Conservation (phyloP, 2,797 vertebrate genomes). For the Sandelia bainsii region DNA sequence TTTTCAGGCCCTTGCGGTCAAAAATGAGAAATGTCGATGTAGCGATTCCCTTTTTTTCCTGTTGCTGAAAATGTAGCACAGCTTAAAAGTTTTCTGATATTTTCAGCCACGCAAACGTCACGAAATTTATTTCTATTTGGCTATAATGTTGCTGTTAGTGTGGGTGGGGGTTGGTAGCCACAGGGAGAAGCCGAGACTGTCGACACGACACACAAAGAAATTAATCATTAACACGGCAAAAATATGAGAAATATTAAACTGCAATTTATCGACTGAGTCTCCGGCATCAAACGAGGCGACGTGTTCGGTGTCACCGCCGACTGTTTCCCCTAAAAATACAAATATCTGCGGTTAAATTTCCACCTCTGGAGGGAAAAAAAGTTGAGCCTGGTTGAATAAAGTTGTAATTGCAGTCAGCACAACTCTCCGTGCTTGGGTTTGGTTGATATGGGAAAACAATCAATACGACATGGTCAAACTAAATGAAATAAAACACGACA, state of each 20-base stretch:
- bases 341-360: conserved; percentile 43
- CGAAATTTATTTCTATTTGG: conserved; percentile 64
- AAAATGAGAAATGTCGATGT: conserved; percentile 45
- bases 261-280: conserved; percentile 45
- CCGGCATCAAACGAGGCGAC: conserved; percentile 14
- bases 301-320: conserved; percentile 12
- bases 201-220: conserved; percentile 89
- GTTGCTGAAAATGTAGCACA: conserved; percentile 15
- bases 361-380: conserved; percentile 53
- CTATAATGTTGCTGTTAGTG: conserved; percentile 47
- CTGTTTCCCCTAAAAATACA: conserved; percentile 7
- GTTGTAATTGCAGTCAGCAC: conserved; percentile 76
- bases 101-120: conserved; percentile 38
- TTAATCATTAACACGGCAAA: conserved; percentile 85
- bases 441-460: conserved; percentile 76
- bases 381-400: conserved; percentile 77
- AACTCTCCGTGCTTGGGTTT: conserved; percentile 59
- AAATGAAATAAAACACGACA: conserved; percentile 40
- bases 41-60: background rate
- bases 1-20: background rate
- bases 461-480: conserved; percentile 76
- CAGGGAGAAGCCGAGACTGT: conserved; percentile 58
- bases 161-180: conserved; percentile 81
- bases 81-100: conserved; percentile 75
- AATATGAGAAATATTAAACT: conserved; percentile 79